Base-by-base conservation (phyloP, 1,140 invertebrate genomes). In the Temnothorax nylanderi region DNA sequence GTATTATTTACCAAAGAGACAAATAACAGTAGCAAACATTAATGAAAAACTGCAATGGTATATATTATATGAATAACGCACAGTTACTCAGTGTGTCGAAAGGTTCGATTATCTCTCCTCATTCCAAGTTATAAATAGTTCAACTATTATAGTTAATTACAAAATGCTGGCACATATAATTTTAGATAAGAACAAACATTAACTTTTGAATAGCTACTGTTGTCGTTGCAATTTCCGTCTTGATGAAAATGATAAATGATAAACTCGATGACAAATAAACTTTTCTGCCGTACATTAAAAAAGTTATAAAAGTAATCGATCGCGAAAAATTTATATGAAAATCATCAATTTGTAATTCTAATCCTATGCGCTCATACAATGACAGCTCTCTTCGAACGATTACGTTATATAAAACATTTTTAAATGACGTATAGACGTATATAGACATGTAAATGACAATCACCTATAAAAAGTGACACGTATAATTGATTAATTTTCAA, bases 361-460 rank as follows among this genome's bases (percentile, higher is more conserved):
- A 32, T 54, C n/a, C n/a, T 37, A 32, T 3, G 1, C 18, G 49
- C 5, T 21, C 4, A 49, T 32, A 44, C 8, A 77, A 77, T 21
- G 69, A n/a, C 13, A 18, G 11, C 10, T 47, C 16, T 26, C 13
- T 65, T 41, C 34, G 8, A 32, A 49, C 41, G 13, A 58, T 16
- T n/a, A 47, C 26, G n/a, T 60, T 88, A 51, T 44, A 88, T 71
- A 78, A 89, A 18, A 10, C 6, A 71, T 51, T 81, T 87, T 82
- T 76, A 37, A 78, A 65, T 54, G 44, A 67, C 18, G 47, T n/a
- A 74, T 37, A 37, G 26, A 26, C 26, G 26, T 26, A 26, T 26
- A 26, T 41, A n/a, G 49, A 65, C 4, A 74, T 4, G 37, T 71
- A 51, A 72, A 74, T 71, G n/a, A 10, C 16, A 67, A 65, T 81